These are phyloP conservation scores for Syritta pipiens DNA, from an alignment of 2,888 invertebrate genomes.

Conservation along the genomic window DNA sequence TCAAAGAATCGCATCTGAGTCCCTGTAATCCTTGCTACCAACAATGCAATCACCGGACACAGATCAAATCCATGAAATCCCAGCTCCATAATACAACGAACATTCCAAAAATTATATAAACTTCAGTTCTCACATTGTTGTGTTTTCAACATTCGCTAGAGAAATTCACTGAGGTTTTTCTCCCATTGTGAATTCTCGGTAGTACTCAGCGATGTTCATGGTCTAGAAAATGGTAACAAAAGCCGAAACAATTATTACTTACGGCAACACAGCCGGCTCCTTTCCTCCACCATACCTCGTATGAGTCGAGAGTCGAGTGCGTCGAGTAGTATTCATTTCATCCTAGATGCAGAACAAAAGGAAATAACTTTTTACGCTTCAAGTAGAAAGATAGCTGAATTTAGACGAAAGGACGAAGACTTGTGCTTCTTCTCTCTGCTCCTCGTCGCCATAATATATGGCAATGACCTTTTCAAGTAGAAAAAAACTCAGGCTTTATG, in stretches of 20 bases:
- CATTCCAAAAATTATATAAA: too few relatives aligned
- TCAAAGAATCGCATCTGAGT: too few relatives aligned
- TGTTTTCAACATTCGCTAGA: too few relatives aligned
- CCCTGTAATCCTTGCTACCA: too few relatives aligned
- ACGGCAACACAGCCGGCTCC: constrained; percentile 24
- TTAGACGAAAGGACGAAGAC: neutral
- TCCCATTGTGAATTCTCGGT: too few relatives aligned
- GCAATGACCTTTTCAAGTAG: constrained; percentile 18
- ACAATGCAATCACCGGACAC: too few relatives aligned
- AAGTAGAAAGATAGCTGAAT: constrained; percentile 21
- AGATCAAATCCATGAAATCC: too few relatives aligned
- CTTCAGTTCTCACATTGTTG: too few relatives aligned
- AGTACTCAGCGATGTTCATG: too few relatives aligned
- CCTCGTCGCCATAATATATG: constrained; percentile 1
- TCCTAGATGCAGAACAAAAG: constrained; percentile 29
- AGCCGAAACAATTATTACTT: constrained; percentile 49
- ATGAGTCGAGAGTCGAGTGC: too few relatives aligned
- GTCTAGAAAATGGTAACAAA: constrained; percentile 30
- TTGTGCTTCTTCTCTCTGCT: neutral
- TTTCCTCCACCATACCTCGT: neutral
- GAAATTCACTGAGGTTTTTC: too few relatives aligned
- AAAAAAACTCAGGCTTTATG: neutral
- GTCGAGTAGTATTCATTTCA: constrained; percentile 25
- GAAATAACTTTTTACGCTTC: constrained; percentile 18
- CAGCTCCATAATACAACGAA: too few relatives aligned